Evolutionary conservation across 2,113 vertebrate genomes (phyloP).

Genomic region (Mirounga angustirostris): DNA sequence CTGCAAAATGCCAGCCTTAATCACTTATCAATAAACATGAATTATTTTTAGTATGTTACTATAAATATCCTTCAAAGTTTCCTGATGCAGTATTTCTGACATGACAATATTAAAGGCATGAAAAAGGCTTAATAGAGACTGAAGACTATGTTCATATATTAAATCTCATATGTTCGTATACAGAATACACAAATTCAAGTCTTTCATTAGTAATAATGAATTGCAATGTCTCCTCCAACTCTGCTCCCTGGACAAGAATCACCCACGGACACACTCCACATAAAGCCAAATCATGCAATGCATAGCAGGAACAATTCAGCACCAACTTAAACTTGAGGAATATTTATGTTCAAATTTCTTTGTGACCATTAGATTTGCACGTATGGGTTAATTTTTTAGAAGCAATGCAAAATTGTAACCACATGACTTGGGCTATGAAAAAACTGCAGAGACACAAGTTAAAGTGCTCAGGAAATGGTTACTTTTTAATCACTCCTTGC

Average conservation of each 20-base stretch:
- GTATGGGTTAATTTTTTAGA: background rate
- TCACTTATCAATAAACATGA: background rate
- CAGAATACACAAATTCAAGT: background rate
- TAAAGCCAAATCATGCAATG: background rate
- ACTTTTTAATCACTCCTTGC: background rate
- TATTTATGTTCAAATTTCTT: background rate
- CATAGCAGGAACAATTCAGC: background rate
- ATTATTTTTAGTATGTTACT: background rate
- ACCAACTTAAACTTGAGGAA: background rate
- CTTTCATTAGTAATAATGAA: constrained; percentile 17
- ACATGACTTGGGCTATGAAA: background rate
- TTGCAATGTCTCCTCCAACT: background rate
- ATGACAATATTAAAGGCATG: background rate
- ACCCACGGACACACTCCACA: background rate
- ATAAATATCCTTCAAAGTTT: background rate
- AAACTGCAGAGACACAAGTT: background rate
- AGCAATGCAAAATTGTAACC: background rate
- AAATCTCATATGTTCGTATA: background rate
- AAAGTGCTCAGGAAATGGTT: background rate
- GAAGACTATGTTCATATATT: background rate
- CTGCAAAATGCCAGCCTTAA: background rate
- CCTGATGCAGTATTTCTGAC: background rate
- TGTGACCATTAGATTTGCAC: background rate
- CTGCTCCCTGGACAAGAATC: background rate
- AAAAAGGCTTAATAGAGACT: background rate